Conservation (phyloP, 2,113 vertebrate species). For the Picathartes gymnocephalus region DNA sequence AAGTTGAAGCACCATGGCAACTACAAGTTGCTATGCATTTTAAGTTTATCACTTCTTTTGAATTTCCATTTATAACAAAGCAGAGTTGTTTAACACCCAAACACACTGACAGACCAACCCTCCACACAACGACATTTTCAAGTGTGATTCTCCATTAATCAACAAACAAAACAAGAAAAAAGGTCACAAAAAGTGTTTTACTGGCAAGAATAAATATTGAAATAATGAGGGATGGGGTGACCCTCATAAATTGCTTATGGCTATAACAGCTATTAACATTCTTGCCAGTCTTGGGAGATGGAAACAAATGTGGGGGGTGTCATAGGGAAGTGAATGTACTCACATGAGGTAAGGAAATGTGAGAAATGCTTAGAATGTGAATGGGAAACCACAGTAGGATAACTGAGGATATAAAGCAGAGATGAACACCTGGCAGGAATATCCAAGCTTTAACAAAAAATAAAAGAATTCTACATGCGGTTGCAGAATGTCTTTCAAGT, state of each 20-base stretch:
- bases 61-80: conserved; percentile 38
- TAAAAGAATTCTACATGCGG: neutral
- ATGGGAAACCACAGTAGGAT: neutral
- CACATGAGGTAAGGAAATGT: neutral
- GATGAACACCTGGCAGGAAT: neutral
- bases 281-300: neutral
- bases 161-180: neutral
- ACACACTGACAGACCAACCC: neutral
- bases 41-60: neutral
- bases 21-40: conserved; percentile 31
- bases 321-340: neutral
- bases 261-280: neutral
- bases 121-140: neutral
- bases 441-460: neutral
- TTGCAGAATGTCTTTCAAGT: neutral
- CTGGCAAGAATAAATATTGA: neutral
- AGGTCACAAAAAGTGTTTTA: neutral
- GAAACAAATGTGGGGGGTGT: rapidly evolving
- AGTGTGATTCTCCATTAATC: neutral
- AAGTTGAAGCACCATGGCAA: conserved; percentile 38
- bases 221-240: neutral
- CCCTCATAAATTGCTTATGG: neutral
- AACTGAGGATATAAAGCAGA: neutral
- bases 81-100: neutral
- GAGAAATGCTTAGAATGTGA: neutral